phyloP scores from a whole-genome alignment of 2,797 vertebrate genomes.

The Thamnophis elegans region DNA sequence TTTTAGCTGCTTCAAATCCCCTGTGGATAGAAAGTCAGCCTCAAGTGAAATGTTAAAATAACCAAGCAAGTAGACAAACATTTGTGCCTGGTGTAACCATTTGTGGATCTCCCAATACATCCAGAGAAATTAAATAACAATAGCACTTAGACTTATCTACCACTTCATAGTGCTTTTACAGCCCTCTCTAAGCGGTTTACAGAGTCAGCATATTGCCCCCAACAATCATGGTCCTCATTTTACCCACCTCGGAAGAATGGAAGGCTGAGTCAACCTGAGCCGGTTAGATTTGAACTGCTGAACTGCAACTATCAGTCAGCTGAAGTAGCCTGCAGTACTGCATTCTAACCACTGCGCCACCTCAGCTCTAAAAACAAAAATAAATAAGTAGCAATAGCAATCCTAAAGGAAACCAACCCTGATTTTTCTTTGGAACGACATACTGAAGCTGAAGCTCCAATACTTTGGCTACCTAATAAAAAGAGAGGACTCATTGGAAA shows the following conservation, averaged over 20 bases:
- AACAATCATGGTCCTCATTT: no score
- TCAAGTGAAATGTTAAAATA: background rate
- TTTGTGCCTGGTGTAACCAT: background rate
- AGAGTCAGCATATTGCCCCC: no score
- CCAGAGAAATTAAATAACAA: background rate
- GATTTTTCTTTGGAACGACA: background rate
- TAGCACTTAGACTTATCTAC: background rate
- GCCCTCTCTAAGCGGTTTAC: no score
- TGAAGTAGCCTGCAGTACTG: no score
- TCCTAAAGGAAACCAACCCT: background rate
- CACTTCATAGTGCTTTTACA: no score
- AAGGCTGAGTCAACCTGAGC: no score
- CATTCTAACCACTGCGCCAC: no score
- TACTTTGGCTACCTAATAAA: background rate
- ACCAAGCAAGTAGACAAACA: background rate
- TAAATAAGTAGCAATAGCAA: background rate
- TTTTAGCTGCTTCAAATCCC: background rate
- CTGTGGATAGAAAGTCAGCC: background rate
- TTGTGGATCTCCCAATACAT: background rate
- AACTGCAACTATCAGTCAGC: no score
- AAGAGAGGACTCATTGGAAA: background rate
- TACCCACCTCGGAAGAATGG: no score
- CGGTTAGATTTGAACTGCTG: no score
- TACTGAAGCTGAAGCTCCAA: background rate
- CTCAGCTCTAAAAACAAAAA: background rate